phyloP scores from a whole-genome alignment of 2,888 invertebrate species.

The Clanis bilineata region DNA sequence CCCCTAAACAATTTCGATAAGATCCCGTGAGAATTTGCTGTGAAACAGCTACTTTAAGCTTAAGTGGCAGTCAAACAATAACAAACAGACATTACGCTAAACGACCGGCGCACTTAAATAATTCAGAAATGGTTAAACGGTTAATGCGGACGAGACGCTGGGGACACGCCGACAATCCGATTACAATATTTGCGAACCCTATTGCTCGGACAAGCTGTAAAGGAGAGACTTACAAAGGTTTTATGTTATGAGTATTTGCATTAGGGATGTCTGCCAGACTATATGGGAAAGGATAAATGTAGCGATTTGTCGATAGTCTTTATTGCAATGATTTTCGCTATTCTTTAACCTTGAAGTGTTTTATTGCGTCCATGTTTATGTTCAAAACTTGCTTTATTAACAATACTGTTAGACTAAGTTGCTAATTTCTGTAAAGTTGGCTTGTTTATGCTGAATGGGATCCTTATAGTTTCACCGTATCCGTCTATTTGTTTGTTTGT shows the following conservation, averaged over 20 bases:
- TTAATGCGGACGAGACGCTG: constrained; percentile 18
- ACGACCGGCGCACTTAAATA: constrained; percentile 44
- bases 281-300: constrained; percentile 20
- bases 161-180: constrained; percentile 42
- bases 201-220: constrained; percentile 31
- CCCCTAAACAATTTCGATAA: constrained; percentile 3
- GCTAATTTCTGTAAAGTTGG: too few relatives aligned
- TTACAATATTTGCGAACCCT: constrained; percentile 49
- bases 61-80: constrained; percentile 43
- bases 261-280: constrained; percentile 28
- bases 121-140: constrained; percentile 38
- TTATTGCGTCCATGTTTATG: too few relatives aligned
- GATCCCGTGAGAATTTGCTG: constrained; percentile 10
- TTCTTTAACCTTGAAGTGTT: too few relatives aligned
- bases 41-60: constrained; percentile 15
- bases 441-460: too few relatives aligned
- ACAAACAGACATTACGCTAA: constrained; percentile 44
- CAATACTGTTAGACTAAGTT: too few relatives aligned
- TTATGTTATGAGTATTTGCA: constrained; percentile 38
- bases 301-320: neutral
- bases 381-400: too few relatives aligned
- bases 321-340: neutral
- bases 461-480: too few relatives aligned
- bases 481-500: too few relatives aligned
- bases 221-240: constrained; percentile 32